Base-by-base conservation (phyloP, 1,140 invertebrate genomes). In the Drosophila elegans region DNA sequence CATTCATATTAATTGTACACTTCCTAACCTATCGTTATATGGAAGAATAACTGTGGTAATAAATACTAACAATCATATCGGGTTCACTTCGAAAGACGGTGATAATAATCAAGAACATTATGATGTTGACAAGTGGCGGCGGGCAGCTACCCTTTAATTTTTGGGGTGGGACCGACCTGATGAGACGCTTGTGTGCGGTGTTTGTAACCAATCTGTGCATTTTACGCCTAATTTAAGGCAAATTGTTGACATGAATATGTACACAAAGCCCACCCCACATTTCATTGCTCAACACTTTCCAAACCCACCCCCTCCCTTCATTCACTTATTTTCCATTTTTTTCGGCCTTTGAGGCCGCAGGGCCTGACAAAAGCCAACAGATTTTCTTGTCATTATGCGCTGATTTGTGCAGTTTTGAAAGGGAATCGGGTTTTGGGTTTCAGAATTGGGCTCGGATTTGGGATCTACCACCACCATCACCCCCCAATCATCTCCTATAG, bases 161-260 rank as follows among this genome's bases (percentile, higher is more conserved):
- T 49, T 74, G 68, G 39, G 57, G 44, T 39, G 48, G 62, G 41
- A 63, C 13, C 21, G 36, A 16, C 4, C 34, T 80, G 78, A 75
- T 78, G 76, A 78, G 59, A 16, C 38, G 48, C 48, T 78, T 80
- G 54, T 84, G 54, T 84, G 54, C 13, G 78, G 61, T 61, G 62
- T 78, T 44, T 63, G 74, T 48, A 72, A 59, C 61, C 83, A 88
- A 88, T 88, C 83, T 88, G 83, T 82, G 64, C 63, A 88, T 88
- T 88, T 88, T 88, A 88, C 84, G 83, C 83, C 84, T 88, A 88
- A 88, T 88, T 88, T 88, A 83, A 88, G 83, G 86, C 84, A 89
- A 88, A 88, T 88, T 88, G 83, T 86, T 85, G 82, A 80, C 78
- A 80, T 85, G 80, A 75, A 73, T 63, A 44, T 64, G 44, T 56